These are phyloP conservation scores for Onthophagus taurus DNA, from an alignment of 1,140 invertebrate species.

Conservation along the genomic window DNA sequence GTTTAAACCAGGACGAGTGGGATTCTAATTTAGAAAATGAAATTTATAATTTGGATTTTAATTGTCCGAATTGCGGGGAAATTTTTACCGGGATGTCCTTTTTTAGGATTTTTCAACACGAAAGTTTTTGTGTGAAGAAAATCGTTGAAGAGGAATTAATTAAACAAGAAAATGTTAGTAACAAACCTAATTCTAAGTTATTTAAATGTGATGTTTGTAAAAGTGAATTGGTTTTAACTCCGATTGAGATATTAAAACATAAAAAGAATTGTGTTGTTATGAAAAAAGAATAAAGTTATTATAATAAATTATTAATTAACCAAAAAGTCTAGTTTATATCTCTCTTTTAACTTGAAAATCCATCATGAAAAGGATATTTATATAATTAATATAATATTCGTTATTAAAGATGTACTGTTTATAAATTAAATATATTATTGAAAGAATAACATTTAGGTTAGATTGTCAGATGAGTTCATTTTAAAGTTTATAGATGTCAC, in stretches of 20 bases:
- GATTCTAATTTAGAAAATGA: constrained; percentile 43
- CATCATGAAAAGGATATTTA: too few species aligned
- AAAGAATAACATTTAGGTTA: too few species aligned
- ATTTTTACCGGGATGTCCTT: constrained; percentile 18
- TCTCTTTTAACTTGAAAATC: too few species aligned
- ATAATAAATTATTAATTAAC: too few species aligned
- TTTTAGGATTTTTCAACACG: constrained; percentile 27
- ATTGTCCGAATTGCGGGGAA: constrained; percentile 23
- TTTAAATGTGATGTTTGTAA: constrained; percentile 67
- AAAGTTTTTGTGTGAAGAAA: constrained; percentile 30
- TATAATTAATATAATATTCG: too few species aligned
- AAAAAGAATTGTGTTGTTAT: constrained; percentile 47
- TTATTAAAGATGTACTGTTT: too few species aligned
- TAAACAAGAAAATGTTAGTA: background rate
- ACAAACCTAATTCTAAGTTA: constrained; percentile 50
- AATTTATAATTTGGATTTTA: constrained; percentile 44
- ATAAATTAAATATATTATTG: too few species aligned
- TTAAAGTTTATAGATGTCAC: too few species aligned
- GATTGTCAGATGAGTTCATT: too few species aligned
- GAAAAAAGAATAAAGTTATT: too few species aligned
- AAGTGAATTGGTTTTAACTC: constrained; percentile 58
- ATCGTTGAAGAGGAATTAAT: constrained; percentile 21
- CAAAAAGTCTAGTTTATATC: too few species aligned
- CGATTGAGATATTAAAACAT: constrained; percentile 66
- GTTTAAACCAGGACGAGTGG: constrained; percentile 49